Percentiles rank a stretch among this genome's conserved stretches.
phyloP scores from a whole-genome alignment of 2,888 invertebrate genomes.

The Pseudococcus longispinus region DNA sequence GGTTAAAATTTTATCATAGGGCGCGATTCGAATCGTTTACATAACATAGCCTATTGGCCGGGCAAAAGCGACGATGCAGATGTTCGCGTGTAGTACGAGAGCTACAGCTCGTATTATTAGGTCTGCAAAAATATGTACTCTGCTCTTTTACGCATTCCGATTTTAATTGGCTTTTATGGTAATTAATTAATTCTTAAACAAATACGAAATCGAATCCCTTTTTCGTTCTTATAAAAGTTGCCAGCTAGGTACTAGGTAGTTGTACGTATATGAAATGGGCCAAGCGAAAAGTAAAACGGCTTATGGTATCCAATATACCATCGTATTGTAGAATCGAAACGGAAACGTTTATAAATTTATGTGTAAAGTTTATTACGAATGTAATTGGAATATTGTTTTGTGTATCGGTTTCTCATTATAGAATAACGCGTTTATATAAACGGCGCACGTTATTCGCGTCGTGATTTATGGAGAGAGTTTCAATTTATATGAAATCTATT shows the following conservation, averaged over 20 bases:
- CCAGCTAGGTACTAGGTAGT: too few relatives aligned
- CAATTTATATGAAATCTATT: conserved; percentile 15
- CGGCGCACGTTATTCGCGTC: too few relatives aligned
- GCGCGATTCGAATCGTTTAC: conserved; percentile 12
- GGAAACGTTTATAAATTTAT: conserved; percentile 10
- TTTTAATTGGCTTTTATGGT: conserved; percentile 17
- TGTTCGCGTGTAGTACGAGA: background rate
- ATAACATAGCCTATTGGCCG: background rate
- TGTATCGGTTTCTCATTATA: conserved; percentile 15
- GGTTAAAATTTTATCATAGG: background rate
- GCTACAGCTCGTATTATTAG: background rate
- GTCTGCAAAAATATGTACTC: background rate
- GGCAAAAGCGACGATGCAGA: background rate
- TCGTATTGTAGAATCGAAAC: background rate
- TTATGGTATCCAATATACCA: background rate
- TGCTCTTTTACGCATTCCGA: background rate
- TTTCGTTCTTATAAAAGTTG: background rate
- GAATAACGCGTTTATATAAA: background rate
- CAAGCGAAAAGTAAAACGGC: background rate
- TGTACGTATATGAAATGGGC: too few relatives aligned
- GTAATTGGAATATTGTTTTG: conserved; percentile 20
- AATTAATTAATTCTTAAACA: conserved; percentile 16
- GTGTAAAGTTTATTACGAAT: conserved; percentile 32
- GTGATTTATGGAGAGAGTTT: conserved; percentile 30
- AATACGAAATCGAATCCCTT: conserved; percentile 22